Conservation (phyloP, 2,888 invertebrate species). For the Anticlea derivata region DNA sequence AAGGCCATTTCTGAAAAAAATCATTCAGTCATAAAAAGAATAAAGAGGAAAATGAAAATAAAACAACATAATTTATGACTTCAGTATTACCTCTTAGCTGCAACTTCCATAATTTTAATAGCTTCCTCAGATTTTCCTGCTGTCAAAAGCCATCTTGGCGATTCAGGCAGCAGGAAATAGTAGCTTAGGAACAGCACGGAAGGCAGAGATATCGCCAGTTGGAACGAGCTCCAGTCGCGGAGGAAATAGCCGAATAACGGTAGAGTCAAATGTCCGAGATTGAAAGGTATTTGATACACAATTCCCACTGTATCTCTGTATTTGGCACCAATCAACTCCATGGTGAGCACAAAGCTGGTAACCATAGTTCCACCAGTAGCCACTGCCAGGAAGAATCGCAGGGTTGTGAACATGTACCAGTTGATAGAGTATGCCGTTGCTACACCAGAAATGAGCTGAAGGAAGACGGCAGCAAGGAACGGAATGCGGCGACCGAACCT, state of each 20-base stretch:
- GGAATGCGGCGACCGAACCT: constrained; percentile 91
- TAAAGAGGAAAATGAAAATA: background rate
- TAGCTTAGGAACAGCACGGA: constrained; percentile 86
- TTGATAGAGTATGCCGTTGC: constrained; percentile 88
- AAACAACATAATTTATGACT: too few relatives aligned
- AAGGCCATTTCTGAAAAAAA: constrained; percentile 68
- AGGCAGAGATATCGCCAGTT: constrained; percentile 86
- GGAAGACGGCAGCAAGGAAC: constrained; percentile 87
- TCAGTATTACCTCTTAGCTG: constrained; percentile 79
- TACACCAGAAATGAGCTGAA: constrained; percentile 89
- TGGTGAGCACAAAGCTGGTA: constrained; percentile 88
- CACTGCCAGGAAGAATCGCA: constrained; percentile 88
- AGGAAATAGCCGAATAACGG: constrained; percentile 86
- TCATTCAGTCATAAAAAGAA: background rate
- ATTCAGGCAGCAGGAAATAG: constrained; percentile 90
- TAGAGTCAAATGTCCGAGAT: constrained; percentile 86
- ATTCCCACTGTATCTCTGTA: constrained; percentile 88
- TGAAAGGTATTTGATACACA: constrained; percentile 87
- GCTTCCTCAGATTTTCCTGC: constrained; percentile 87
- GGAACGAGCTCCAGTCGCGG: constrained; percentile 87
- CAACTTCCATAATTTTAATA: constrained; percentile 85
- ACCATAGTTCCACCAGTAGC: constrained; percentile 94
- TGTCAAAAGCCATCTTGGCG: constrained; percentile 91
- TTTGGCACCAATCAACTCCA: constrained; percentile 86
- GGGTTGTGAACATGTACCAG: constrained; percentile 86